phyloP scores from a whole-genome alignment of 2,113 vertebrate species.

The Campylomormyrus numenius region DNA sequence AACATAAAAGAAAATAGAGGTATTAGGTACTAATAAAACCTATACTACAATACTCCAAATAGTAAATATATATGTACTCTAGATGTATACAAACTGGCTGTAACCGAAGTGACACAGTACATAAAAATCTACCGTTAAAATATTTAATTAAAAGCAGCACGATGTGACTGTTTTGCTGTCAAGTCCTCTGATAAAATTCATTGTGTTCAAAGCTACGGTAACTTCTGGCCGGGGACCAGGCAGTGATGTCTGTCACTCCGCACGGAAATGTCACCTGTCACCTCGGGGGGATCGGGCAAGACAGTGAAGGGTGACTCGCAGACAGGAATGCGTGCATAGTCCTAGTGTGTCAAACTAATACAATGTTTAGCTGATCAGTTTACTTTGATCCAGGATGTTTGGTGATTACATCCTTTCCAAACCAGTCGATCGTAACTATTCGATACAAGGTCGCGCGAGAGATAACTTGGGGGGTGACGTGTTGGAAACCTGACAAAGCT shows the following conservation, averaged over 20 bases:
- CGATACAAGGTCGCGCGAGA: not conserved
- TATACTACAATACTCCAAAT: no score
- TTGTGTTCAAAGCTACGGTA: not conserved
- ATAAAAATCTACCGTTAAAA: not conserved
- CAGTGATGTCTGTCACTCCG: not conserved
- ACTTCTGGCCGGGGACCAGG: not conserved
- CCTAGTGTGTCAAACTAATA: not conserved
- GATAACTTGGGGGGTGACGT: not conserved
- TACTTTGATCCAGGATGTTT: not conserved
- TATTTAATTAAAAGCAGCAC: not conserved
- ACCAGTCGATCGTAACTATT: not conserved
- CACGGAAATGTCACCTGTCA: not conserved
- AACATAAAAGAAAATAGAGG: not conserved
- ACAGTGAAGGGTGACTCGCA: not conserved
- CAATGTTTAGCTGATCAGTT: not conserved
- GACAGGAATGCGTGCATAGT: not conserved
- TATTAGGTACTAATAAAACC: no score
- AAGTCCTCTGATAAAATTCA: not conserved
- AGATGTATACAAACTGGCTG: not conserved
- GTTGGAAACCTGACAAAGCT: not conserved
- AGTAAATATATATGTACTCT: no score
- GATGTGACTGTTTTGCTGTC: not conserved
- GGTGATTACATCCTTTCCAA: not conserved
- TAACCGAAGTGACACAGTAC: not conserved
- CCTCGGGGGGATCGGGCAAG: no score